These are phyloP conservation scores for Noctua fimbriata DNA, from an alignment of 2,888 invertebrate genomes.

Conservation along the genomic window DNA sequence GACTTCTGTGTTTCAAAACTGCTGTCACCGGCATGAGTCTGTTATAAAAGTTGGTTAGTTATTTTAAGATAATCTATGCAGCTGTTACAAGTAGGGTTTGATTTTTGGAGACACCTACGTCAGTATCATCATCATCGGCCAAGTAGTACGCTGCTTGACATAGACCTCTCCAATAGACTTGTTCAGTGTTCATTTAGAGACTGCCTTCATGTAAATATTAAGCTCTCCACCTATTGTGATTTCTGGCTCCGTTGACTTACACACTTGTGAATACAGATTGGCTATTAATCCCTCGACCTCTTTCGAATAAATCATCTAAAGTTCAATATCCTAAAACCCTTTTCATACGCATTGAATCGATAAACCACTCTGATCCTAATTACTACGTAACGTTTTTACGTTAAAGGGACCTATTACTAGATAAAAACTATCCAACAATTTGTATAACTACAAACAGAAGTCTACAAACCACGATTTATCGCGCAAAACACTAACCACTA, in stretches of 20 bases:
- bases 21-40: too few relatives aligned
- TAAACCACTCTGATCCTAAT: conserved; percentile 36
- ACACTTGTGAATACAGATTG: conserved; percentile 7
- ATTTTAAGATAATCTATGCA: not conserved
- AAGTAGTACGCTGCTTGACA: not conserved
- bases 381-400: conserved; percentile 4
- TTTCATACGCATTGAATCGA: conserved; percentile 33
- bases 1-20: not conserved
- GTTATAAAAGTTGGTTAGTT: not conserved
- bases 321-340: conserved; percentile 10
- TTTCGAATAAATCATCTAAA: conserved; percentile 35
- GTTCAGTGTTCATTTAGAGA: not conserved
- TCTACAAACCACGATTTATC: conserved; percentile 39
- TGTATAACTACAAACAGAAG: conserved; percentile 21
- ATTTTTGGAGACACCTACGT: not conserved
- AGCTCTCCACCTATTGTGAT: not conserved
- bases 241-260: not conserved
- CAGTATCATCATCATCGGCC: not conserved
- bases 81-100: not conserved
- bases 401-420: conserved; percentile 3
- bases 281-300: conserved; percentile 1
- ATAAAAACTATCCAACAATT: conserved; percentile 18
- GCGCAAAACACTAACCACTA: conserved; percentile 42
- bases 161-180: not conserved
- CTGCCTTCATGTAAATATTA: not conserved